These are phyloP conservation scores for Corythoichthys intestinalis DNA, from an alignment of 2,113 vertebrate genomes.

Conservation along the genomic window DNA sequence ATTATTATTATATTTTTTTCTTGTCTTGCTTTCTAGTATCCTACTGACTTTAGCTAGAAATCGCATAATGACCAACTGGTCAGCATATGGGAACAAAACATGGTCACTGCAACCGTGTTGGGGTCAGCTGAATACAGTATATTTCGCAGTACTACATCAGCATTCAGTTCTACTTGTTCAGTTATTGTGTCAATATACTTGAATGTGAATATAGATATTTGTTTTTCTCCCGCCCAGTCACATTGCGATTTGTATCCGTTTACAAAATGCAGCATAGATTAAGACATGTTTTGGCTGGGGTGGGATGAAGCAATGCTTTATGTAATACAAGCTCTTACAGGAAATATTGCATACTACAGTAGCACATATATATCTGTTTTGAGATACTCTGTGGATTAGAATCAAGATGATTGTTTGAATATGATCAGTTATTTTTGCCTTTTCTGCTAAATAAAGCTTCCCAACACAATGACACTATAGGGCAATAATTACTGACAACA, in stretches of 20 bases:
- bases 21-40: no score
- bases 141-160: no score
- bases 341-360: neutral
- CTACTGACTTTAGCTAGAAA: no score
- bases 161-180: no score
- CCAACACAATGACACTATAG: neutral
- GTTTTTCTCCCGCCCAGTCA: no score
- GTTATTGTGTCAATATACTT: no score
- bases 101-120: no score
- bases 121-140: no score
- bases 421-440: neutral
- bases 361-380: neutral
- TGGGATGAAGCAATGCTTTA: neutral
- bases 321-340: neutral
- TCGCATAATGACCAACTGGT: no score
- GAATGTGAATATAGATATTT: no score
- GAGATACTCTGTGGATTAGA: neutral
- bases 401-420: neutral
- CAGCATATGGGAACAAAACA: no score
- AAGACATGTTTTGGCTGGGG: neutral
- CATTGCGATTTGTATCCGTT: neutral
- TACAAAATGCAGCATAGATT: neutral
- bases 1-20: no score
- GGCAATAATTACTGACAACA: neutral
- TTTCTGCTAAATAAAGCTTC: neutral